Evolutionary conservation across 2,113 vertebrate genomes (phyloP).

Genomic region (Sitta europaea): DNA sequence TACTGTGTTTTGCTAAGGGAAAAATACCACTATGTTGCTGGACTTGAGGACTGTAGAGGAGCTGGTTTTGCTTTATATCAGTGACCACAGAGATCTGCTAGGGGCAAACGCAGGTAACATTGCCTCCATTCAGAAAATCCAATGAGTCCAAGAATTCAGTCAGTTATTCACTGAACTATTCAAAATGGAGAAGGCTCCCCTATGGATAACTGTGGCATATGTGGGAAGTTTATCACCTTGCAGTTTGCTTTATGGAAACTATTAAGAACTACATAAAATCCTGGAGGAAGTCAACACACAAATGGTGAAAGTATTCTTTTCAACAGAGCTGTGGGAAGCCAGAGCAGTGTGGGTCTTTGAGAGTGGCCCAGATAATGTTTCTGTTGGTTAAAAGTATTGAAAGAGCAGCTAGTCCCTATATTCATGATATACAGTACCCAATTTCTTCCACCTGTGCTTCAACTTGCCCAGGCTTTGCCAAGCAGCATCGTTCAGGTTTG

Average conservation of each 20-base stretch:
- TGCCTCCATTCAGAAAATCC: neutral
- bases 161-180: neutral
- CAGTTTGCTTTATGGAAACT: neutral
- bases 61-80: neutral
- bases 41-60: neutral
- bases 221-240: neutral
- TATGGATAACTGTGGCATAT: neutral
- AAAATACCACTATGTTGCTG: neutral
- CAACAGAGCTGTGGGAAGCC: neutral
- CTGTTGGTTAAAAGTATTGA: neutral
- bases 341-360: neutral
- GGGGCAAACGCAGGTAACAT: neutral
- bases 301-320: neutral
- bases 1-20: neutral
- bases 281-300: neutral
- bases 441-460: neutral
- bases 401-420: neutral
- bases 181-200: neutral
- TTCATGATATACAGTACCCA: accelerated
- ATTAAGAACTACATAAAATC: neutral
- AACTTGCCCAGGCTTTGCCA: neutral
- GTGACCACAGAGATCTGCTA: neutral
- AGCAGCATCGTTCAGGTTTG: neutral
- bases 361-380: neutral
- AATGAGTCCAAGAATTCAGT: neutral